phyloP scores from a whole-genome alignment of 2,113 vertebrate genomes.

The Pachycephala philippinensis region DNA sequence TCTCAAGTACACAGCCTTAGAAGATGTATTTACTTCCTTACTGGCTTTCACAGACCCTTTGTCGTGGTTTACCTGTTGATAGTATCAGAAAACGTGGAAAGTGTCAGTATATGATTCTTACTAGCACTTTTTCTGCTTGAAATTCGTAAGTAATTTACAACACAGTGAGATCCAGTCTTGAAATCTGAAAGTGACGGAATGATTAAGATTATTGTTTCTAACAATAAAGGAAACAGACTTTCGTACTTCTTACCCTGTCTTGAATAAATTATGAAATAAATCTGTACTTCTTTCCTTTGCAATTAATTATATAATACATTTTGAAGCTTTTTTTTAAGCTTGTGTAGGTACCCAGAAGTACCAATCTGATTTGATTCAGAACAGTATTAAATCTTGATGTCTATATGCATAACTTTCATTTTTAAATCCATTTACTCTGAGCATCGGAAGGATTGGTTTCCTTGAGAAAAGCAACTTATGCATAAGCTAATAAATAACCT shows the following conservation, averaged over 20 bases:
- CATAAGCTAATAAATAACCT: not conserved
- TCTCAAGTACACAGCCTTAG: not conserved
- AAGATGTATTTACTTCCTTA: not conserved
- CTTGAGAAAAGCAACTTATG: not conserved
- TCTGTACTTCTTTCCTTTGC: not conserved
- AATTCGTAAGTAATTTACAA: not conserved
- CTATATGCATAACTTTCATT: not conserved
- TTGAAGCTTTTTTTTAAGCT: not conserved
- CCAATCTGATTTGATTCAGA: not conserved
- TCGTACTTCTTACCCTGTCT: not conserved
- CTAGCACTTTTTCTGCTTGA: not conserved
- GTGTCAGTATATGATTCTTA: not conserved
- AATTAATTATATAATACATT: not conserved
- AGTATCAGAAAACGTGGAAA: not conserved
- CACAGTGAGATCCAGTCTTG: not conserved
- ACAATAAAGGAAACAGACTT: not conserved
- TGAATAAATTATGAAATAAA: not conserved
- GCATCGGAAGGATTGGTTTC: not conserved
- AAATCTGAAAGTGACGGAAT: not conserved
- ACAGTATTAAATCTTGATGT: not conserved
- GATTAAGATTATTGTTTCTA: not conserved
- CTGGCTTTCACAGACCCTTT: not conserved
- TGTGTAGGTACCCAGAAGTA: not conserved
- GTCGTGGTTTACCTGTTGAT: not conserved
- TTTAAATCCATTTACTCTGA: not conserved